Conservation (phyloP, 2,113 vertebrate genomes). For the Leptodactylus fuscus region DNA sequence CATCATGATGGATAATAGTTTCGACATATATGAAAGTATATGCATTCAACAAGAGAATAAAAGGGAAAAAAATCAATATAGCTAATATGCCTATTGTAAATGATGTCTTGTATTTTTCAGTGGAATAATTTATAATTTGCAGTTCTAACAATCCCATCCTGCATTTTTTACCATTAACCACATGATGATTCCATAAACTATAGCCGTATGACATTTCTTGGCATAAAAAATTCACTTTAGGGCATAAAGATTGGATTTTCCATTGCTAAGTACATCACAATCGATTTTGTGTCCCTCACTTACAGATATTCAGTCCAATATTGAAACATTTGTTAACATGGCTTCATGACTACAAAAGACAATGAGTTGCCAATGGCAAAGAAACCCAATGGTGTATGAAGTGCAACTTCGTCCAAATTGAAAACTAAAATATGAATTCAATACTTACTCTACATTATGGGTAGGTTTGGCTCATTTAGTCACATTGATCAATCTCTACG, state of each 20-base stretch:
- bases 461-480: neutral
- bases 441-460: neutral
- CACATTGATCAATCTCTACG: neutral
- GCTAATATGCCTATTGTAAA: neutral
- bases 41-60: neutral
- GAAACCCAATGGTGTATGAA: neutral
- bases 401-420: neutral
- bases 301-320: slow-evolving; percentile 18
- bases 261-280: slow-evolving; percentile 25
- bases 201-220: slow-evolving; percentile 9
- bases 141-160: slow-evolving; percentile 12
- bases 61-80: slow-evolving; percentile 19
- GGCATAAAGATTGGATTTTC: slow-evolving; percentile 28
- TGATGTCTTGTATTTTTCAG: neutral
- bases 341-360: slow-evolving; percentile 31
- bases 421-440: neutral
- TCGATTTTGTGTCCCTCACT: slow-evolving; percentile 21
- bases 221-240: slow-evolving; percentile 18
- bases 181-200: slow-evolving; percentile 48
- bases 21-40: neutral
- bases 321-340: slow-evolving; percentile 46
- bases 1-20: neutral
- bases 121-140: slow-evolving; percentile 12
- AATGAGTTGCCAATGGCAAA: neutral
- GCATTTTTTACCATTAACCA: slow-evolving; percentile 43